Percentiles rank a stretch among this genome's conserved stretches.
Conservation (phyloP, 2,888 invertebrate species). For the Notocelia uddmanniana region DNA sequence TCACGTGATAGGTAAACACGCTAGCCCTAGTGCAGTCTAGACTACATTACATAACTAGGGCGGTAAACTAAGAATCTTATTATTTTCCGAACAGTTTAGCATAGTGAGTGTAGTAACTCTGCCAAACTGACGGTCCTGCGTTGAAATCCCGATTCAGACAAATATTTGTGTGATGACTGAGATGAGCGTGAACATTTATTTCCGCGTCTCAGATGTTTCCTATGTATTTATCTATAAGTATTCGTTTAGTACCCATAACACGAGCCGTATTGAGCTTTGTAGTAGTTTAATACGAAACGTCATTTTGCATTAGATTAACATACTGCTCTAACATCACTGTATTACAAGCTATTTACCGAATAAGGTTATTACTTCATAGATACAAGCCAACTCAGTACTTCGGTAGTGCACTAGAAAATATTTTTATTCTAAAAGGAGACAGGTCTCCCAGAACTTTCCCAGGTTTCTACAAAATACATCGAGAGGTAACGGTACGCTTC, state of each 20-base stretch:
- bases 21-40: slow-evolving; percentile 15
- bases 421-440: slow-evolving; percentile 33
- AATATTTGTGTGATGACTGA: too few species aligned
- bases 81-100: too few species aligned
- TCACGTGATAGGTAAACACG: slow-evolving; percentile 10
- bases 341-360: not conserved
- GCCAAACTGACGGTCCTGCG: too few species aligned
- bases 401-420: slow-evolving; percentile 27
- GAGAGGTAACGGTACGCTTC: slow-evolving; percentile 15
- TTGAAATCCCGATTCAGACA: too few species aligned
- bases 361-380: slow-evolving; percentile 25
- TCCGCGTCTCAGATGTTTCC: too few species aligned
- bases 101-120: too few species aligned
- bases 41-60: slow-evolving; percentile 1
- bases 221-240: too few species aligned
- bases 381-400: slow-evolving; percentile 25
- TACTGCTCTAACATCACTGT: slow-evolving; percentile 2
- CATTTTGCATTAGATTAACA: not conserved
- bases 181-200: too few species aligned
- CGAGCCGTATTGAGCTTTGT: too few species aligned
- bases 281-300: too few species aligned
- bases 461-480: slow-evolving; percentile 5
- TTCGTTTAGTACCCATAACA: too few species aligned
- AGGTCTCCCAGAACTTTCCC: slow-evolving; percentile 11
- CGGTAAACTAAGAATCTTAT: not conserved